A percentile compares a stretch with the other conserved stretches of the same genome.
phyloP scores from a whole-genome alignment of 2,113 vertebrate species.

The Genyomyrus donnyi region DNA sequence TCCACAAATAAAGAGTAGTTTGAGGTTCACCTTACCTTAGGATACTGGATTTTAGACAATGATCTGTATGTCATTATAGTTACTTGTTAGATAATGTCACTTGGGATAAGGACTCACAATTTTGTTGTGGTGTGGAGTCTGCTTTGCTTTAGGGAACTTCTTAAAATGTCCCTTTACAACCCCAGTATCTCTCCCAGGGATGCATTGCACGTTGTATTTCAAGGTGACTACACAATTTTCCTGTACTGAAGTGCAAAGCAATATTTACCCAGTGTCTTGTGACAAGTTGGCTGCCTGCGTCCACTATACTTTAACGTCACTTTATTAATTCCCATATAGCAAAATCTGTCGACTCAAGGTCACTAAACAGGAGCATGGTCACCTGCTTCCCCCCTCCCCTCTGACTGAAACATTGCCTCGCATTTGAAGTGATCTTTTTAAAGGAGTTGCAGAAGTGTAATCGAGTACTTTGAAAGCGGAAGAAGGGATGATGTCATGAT shows the following conservation, averaged over 20 bases:
- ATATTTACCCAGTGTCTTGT: not conserved
- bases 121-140: not conserved
- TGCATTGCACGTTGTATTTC: not conserved
- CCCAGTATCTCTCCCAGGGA: not conserved
- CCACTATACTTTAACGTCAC: not conserved
- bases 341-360: not conserved
- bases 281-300: not conserved
- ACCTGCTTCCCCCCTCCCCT: not conserved
- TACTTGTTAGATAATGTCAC: not conserved
- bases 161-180: not conserved
- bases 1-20: not conserved
- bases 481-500: not conserved
- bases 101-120: not conserved
- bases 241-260: not conserved
- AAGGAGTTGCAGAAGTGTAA: not conserved
- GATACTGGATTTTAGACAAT: not conserved
- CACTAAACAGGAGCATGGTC: not conserved
- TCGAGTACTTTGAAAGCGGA: not conserved
- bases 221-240: conserved; percentile 10
- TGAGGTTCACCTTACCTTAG: not conserved
- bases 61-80: not conserved
- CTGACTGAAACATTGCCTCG: not conserved
- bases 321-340: not conserved
- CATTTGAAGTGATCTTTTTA: not conserved
- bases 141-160: not conserved